Evolutionary conservation across 2,113 vertebrate species (phyloP), one percentile per base, ranked within the genome.

Genomic region (Cyanoderma ruficeps): DNA sequence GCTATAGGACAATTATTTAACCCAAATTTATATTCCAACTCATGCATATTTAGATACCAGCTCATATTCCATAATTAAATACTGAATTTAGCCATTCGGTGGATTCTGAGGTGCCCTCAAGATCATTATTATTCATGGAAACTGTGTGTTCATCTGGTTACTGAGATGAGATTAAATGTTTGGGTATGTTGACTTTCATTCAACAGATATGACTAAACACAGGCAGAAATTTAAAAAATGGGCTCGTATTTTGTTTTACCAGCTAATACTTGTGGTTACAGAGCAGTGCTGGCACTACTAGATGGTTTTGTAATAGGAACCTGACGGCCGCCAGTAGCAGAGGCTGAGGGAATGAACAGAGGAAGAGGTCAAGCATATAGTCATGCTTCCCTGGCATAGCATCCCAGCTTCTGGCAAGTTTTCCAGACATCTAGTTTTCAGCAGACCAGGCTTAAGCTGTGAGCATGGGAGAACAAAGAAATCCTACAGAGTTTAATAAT

Each of bases 331-430:
- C 95, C 94, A 96, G 96, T 97, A 96, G 95, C 95, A 97, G 83
- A 96, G 92, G 90, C 90, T 95, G 52, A 93, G 79, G 85, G 93
- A 96, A 88, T 0, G 30, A 92, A 93, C 85, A 95, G 96, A 97
- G 94, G 86, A 96, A 86, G 95, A 97, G 95, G 95, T 97, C 96
- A 95, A 96, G 94, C 96, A 92, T 95, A 50, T 50, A 97, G 96
- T 97, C 96, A 97, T 97, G 96, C 94, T 97, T 95, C 95, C 96
- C 95, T 97, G 96, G 96, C 95, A 94, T 92, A 92, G 49, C 87
- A 88, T 93, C 85, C 78, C 87, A 72, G 89, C 86, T 97, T 88
- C 96, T 97, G 95, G 96, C 95, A 94, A 94, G 71, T 94, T 96
- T 97, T 97, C 88, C 94, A 97, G 95, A 97, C 95, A 97, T 92